Evolutionary conservation across 2,888 invertebrate species (phyloP), one percentile per base, ranked within the genome.

Genomic region (Theretra japonica): DNA sequence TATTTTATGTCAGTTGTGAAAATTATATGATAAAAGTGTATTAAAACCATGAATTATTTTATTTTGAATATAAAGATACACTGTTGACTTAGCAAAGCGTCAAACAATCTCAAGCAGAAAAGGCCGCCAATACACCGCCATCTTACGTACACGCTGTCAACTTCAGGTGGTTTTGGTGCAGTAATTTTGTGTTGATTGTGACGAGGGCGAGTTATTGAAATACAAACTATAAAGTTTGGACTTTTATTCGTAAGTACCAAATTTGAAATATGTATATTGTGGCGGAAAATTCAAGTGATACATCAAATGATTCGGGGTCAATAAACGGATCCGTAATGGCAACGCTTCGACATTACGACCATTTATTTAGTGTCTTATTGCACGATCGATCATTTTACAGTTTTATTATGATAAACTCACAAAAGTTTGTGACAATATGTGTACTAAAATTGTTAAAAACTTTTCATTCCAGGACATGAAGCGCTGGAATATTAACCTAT

Each of bases 241-340:
- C 80, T 85, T 81, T 83, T 86, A 88, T 84, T 83, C 87, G 92
- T 92, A 90, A 92, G 93, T 93, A 89, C 80, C 77, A 76, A 79
- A 80, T 84, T 85, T 84, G 73, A 84, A 86, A 87, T 81, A 82
- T 75, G 70, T 69, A 72, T 60, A 73, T 79, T 80, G 80, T 90
- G 92, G 91, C 93, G 91, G 88, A 93, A 93, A 91, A 88, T 92
- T 92, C 83, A 90, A 92, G 85, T 84, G 73, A 79, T 83, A 80
- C 74, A 75, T 70, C 33, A 65, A 69, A 71, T 71, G 68, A 74
- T 71, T 76, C 72, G 68, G 56, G 62, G 72, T 28, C 70, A 74
- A 62, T 69, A 73, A 74, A 71, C 68, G 70, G 41, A 30, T 68
- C 72, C 23, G 50, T 70, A 69, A 72, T 72, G 75, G 72, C 81